These are phyloP conservation scores for Lindbergichthys nudifrons DNA, from an alignment of 2,797 vertebrate genomes.

Conservation along the genomic window DNA sequence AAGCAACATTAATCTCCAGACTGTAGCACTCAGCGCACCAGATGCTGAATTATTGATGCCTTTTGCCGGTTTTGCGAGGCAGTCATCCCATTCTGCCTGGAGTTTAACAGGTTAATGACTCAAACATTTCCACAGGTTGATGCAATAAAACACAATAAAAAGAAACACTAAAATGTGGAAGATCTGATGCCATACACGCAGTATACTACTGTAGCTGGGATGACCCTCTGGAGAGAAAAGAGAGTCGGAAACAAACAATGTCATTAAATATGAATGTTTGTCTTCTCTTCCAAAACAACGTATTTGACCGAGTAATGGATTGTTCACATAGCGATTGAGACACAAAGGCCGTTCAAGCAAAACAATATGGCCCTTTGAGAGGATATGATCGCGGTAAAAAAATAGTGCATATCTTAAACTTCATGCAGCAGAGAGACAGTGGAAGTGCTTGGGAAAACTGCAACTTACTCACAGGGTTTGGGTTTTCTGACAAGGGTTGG, in stretches of 20 bases:
- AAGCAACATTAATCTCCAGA: constrained; percentile 50
- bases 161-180: constrained; percentile 42
- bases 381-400: constrained; percentile 62
- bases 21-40: constrained; percentile 43
- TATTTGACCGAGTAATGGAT: constrained; percentile 84
- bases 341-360: constrained; percentile 70
- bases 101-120: constrained; percentile 64
- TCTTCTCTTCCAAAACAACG: constrained; percentile 77
- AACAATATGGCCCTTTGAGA: constrained; percentile 72
- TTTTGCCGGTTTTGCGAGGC: constrained; percentile 46
- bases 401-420: constrained; percentile 27
- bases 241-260: constrained; percentile 77
- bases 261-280: constrained; percentile 86
- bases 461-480: background rate
- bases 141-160: constrained; percentile 18
- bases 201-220: constrained; percentile 26
- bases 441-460: constrained; percentile 6
- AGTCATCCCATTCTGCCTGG: constrained; percentile 28
- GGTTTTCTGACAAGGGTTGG: constrained; percentile 16
- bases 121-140: constrained; percentile 43
- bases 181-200: constrained; percentile 54
- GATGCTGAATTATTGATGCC: constrained; percentile 61
- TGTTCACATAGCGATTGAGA: constrained; percentile 76
- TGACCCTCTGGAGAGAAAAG: constrained; percentile 71
- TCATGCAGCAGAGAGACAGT: constrained; percentile 21